Evolutionary conservation across 2,888 invertebrate species (phyloP).

Genomic region (Panzeria rudis): DNA sequence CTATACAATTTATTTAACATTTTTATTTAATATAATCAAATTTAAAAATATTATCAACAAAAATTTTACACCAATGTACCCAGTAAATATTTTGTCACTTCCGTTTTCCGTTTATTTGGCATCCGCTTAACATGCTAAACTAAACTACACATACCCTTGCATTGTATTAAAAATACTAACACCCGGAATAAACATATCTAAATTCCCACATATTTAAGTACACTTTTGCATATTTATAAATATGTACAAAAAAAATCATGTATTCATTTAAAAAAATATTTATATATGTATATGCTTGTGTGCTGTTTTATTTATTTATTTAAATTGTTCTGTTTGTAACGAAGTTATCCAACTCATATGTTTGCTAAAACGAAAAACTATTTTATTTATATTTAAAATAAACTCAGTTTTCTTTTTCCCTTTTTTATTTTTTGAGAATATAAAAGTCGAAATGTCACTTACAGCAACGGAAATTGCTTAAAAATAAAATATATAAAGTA

Average conservation of each 20-base stretch:
- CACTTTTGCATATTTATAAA: background rate
- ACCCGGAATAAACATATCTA: background rate
- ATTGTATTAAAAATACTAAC: background rate
- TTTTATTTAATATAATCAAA: conserved; percentile 42
- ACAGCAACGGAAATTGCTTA: conserved; percentile 73
- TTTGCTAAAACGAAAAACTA: conserved; percentile 48
- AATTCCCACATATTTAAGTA: conserved; percentile 13
- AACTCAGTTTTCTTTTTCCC: conserved; percentile 2
- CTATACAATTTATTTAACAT: conserved; percentile 2
- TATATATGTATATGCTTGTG: background rate
- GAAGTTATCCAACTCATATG: conserved; percentile 55
- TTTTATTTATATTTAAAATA: conserved; percentile 28
- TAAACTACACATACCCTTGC: background rate
- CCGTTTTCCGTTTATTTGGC: conserved; percentile 68
- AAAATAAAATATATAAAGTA: conserved; percentile 53
- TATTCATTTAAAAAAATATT: conserved; percentile 1
- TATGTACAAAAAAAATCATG: background rate
- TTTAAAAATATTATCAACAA: conserved; percentile 63
- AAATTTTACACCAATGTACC: conserved; percentile 62
- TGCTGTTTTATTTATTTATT: conserved; percentile 47
- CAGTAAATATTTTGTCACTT: conserved; percentile 72
- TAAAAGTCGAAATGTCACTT: conserved; percentile 72
- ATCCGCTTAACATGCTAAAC: conserved; percentile 61
- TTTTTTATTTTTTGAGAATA: conserved; percentile 30
- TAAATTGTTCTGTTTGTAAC: conserved; percentile 59